phyloP scores from a whole-genome alignment of 2,113 vertebrate genomes.

The Spheniscus mendiculus region DNA sequence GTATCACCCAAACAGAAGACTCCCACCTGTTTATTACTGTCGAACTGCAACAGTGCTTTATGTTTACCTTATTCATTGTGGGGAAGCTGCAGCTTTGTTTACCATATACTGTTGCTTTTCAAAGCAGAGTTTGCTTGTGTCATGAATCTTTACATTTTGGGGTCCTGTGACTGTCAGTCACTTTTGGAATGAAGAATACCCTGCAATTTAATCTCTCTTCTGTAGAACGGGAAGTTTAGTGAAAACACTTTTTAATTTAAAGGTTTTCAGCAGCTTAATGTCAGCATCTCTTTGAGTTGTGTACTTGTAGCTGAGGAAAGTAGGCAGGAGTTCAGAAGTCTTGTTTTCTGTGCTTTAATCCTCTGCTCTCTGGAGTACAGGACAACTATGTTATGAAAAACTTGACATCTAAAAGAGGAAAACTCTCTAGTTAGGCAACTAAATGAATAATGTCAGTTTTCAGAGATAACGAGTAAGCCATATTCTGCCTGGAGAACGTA shows the following conservation, averaged over 20 bases:
- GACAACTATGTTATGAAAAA: neutral
- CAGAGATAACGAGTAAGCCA: neutral
- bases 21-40: slow-evolving; percentile 33
- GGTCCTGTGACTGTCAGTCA: neutral
- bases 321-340: neutral
- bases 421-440: neutral
- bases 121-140: neutral
- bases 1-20: neutral
- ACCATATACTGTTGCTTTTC: neutral
- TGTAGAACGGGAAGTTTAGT: neutral
- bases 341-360: neutral
- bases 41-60: neutral
- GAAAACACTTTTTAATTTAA: neutral
- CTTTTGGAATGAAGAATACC: neutral
- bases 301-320: neutral
- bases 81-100: neutral
- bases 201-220: neutral
- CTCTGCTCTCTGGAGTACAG: neutral
- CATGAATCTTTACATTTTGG: neutral
- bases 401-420: neutral
- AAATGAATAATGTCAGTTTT: neutral
- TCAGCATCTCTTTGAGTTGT: neutral
- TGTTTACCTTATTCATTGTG: neutral
- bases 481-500: neutral
- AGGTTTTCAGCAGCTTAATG: neutral